Conservation (phyloP, 53 echinoderm and acorn worm genomes). For the Astropecten irregularis region DNA sequence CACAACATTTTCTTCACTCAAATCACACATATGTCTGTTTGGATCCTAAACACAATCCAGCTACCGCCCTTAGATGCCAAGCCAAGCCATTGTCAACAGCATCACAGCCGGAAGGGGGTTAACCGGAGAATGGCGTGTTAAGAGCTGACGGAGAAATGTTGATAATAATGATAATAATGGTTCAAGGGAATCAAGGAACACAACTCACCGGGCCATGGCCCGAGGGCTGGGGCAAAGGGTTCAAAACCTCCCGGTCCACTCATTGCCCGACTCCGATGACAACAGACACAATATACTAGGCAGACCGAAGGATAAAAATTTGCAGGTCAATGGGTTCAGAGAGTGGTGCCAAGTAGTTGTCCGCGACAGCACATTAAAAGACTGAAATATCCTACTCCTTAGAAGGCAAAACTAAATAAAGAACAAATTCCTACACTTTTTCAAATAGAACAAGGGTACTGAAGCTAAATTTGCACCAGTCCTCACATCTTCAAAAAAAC, state of each 20-base stretch:
- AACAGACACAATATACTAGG: background rate
- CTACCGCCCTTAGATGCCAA: background rate
- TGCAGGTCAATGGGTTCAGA: background rate
- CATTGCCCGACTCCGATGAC: background rate
- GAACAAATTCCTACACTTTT: too few species aligned
- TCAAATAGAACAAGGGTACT: too few species aligned
- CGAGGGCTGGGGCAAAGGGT: too few species aligned
- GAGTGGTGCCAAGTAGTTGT: background rate
- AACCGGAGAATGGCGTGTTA: background rate
- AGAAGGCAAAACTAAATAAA: too few species aligned
- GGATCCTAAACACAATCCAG: background rate
- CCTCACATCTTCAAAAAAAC: too few species aligned
- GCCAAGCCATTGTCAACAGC: background rate
- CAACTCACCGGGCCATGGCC: too few species aligned
- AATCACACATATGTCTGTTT: too few species aligned
- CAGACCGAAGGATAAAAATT: background rate
- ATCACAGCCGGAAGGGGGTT: background rate
- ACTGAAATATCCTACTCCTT: too few species aligned
- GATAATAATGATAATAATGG: too few species aligned
- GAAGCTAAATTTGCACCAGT: too few species aligned
- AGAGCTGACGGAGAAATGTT: slow-evolving; percentile 6
- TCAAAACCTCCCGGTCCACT: background rate
- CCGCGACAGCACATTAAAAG: too few species aligned
- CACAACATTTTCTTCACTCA: background rate
- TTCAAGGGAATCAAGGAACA: slow-evolving; percentile 43